Conservation (phyloP, 2,113 vertebrate species). For the Pagrus major region DNA sequence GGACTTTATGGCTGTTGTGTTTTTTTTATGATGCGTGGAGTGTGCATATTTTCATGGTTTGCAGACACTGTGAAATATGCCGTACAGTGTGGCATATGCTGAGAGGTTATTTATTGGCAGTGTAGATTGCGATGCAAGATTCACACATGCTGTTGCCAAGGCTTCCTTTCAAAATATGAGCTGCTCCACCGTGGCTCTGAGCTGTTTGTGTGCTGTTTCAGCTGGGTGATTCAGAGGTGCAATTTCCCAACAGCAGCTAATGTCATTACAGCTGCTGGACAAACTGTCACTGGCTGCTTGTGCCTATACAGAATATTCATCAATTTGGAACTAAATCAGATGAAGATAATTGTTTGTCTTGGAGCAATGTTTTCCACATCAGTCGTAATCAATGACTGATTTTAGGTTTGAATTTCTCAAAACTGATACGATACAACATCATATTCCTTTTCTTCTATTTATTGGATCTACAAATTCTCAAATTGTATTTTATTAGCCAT, state of each 20-base stretch:
- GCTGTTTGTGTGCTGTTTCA: slow-evolving; percentile 37
- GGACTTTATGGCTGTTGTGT: not conserved
- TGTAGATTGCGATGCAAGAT: slow-evolving; percentile 26
- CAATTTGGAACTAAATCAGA: not conserved
- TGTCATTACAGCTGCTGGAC: slow-evolving; percentile 32
- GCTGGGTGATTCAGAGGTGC: slow-evolving; percentile 50
- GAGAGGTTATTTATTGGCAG: slow-evolving; percentile 42
- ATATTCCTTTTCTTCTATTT: not conserved
- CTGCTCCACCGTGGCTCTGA: not conserved
- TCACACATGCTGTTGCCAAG: slow-evolving; percentile 56
- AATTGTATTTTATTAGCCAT: no score
- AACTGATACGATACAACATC: not conserved
- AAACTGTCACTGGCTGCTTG: not conserved
- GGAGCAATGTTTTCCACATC: not conserved
- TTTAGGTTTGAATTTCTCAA: not conserved
- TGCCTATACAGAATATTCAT: not conserved
- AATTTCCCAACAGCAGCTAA: slow-evolving; percentile 33
- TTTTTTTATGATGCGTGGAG: not conserved
- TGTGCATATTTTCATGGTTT: not conserved
- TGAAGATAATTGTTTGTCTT: not conserved
- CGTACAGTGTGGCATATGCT: slow-evolving; percentile 40
- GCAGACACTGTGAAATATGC: slow-evolving; percentile 28
- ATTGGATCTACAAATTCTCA: not conserved
- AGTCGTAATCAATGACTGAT: not conserved
- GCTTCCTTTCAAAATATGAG: slow-evolving; percentile 40